These are phyloP conservation scores for Margaritifera margaritifera DNA, from an alignment of 2,888 invertebrate species.

Conservation along the genomic window DNA sequence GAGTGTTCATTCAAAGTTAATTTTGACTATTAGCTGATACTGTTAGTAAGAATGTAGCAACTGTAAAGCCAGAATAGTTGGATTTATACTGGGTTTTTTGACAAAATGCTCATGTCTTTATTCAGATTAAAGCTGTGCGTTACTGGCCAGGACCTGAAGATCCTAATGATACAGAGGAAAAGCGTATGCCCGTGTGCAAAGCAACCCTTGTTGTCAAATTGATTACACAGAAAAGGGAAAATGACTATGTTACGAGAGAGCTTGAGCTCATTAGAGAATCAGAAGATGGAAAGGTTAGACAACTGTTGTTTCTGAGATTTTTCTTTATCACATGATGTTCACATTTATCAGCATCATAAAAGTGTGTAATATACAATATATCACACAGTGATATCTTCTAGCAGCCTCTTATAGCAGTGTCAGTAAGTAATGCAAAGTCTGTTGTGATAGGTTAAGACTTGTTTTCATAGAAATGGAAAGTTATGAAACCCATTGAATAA, in stretches of 20 bases:
- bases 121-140: conserved; percentile 86
- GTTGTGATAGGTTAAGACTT: too few species aligned
- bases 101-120: not conserved
- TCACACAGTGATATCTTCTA: too few species aligned
- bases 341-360: too few species aligned
- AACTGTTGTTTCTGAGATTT: too few species aligned
- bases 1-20: too few species aligned
- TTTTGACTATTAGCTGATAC: not conserved
- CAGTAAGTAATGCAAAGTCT: too few species aligned
- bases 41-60: not conserved
- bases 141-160: conserved; percentile 91
- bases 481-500: too few species aligned
- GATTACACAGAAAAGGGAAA: conserved; percentile 86
- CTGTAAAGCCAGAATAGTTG: not conserved
- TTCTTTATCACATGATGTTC: too few species aligned
- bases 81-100: not conserved
- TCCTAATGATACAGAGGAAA: conserved; percentile 39
- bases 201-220: conserved; percentile 79
- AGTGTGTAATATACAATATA: too few species aligned
- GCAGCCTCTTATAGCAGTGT: too few species aligned
- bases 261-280: conserved; percentile 77
- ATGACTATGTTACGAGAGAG: conserved; percentile 92
- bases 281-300: too few species aligned
- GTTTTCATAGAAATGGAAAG: too few species aligned
- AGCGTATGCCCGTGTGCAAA: conserved; percentile 29